Base-by-base conservation (phyloP, 2,113 vertebrate genomes). In the Argyrosomus japonicus region DNA sequence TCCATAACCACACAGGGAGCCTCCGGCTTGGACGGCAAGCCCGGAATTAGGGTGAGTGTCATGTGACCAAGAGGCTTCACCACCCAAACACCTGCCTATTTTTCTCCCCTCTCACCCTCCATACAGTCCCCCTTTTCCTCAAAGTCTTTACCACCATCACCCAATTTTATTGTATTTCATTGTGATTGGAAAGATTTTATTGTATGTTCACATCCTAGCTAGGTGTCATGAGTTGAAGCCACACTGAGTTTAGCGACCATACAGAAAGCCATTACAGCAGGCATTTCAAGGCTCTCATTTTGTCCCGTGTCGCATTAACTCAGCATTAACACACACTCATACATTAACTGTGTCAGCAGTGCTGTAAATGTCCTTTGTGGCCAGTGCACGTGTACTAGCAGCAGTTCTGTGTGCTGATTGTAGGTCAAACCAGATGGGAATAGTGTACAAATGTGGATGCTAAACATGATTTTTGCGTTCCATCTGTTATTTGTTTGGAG, bases 1-100 rank as follows among this genome's bases (percentile, higher is more conserved):
- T 96, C 96, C 96, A 95, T 96, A 96, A 98, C 95, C 95, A 93
- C 94, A 94, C 97, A 99, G 98, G 98, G 98, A 97, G 97, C 98
- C 93, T 98, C 98, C 96, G 98, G 98, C 97, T 99, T 99, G 96
- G 98, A 99, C 95, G 98, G 98, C 92, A 99, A 98, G 97, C 97
- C 97, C 94, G 98, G 98, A 97, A 94, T 96, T 95, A 96, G 96
- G 98, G 98, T 99, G 98, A 99, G 98, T 97, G 93, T 93, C 92
- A 96, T 58, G 94, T 93, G 95, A 95, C 95, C 94, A 83, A 91
- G 89, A 90, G 91, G 90, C 91, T 90, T 92, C 89, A 88, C 83
- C 88, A 82, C 88, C 84, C 68, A 82, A 47, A 82, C 71, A 48
- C 68, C 75, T 88, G 36, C 89, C 89, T 82, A 51, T 73, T 65